Evolutionary conservation across 2,888 invertebrate species (phyloP).

Genomic region (Drosophila fulvimacula): DNA sequence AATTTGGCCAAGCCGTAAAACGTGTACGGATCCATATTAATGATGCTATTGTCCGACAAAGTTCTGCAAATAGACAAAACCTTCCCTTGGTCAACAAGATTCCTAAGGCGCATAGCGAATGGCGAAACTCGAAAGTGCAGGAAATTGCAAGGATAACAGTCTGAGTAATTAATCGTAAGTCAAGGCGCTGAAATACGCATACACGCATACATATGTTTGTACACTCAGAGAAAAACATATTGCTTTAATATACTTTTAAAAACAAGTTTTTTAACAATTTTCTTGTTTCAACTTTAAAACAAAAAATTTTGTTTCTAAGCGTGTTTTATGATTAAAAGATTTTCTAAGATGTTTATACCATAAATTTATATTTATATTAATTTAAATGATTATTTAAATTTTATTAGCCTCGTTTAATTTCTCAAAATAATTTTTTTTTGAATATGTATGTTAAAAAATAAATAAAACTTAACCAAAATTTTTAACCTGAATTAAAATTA

Average conservation of each 20-base stretch:
- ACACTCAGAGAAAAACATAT: not conserved
- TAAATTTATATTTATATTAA: too few relatives aligned
- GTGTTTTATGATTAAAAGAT: too few relatives aligned
- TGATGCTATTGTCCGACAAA: conserved; percentile 91
- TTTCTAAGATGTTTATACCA: too few relatives aligned
- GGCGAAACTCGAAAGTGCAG: conserved; percentile 51
- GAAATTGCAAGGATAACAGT: conserved; percentile 73
- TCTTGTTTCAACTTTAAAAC: too few relatives aligned
- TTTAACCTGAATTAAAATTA: too few relatives aligned
- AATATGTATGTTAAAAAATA: too few relatives aligned
- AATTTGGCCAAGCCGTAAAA: conserved; percentile 86
- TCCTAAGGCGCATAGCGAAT: conserved; percentile 28
- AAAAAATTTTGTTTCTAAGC: too few relatives aligned
- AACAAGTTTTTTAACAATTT: too few relatives aligned
- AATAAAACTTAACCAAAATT: too few relatives aligned
- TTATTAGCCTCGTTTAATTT: too few relatives aligned
- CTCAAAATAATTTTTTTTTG: too few relatives aligned
- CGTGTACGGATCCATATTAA: conserved; percentile 88
- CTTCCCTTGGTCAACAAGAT: conserved; percentile 71
- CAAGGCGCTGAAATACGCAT: conserved; percentile 60
- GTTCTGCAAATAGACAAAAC: conserved; percentile 84
- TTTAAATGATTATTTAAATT: too few relatives aligned
- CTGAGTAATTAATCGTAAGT: conserved; percentile 70
- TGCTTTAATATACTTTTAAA: not conserved
- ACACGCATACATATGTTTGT: not conserved